Percentiles rank a stretch among this genome's conserved stretches.
Evolutionary conservation across 2,797 vertebrate genomes (phyloP).

Genomic region (Chromobotia macracanthus): DNA sequence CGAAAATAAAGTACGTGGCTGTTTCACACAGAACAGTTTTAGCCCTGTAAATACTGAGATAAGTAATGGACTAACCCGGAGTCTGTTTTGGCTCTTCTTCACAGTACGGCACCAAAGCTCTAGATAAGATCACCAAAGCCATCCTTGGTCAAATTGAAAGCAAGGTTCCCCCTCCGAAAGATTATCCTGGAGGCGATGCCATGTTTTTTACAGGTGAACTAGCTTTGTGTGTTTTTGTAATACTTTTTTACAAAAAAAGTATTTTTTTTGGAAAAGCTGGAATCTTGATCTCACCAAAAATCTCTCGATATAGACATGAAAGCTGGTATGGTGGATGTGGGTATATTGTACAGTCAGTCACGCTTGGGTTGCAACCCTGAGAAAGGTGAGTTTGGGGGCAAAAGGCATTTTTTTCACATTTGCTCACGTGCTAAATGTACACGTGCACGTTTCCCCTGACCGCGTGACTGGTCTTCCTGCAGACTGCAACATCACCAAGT

Average conservation of each 20-base stretch:
- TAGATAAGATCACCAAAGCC: constrained; percentile 90
- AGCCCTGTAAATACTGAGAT: constrained; percentile 55
- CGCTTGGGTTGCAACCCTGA: constrained; percentile 87
- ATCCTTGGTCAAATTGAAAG: constrained; percentile 88
- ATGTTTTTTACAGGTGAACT: constrained; percentile 91
- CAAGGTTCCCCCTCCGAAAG: constrained; percentile 89
- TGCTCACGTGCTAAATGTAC: too few species aligned
- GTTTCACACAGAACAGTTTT: constrained; percentile 1
- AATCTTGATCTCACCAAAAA: not conserved
- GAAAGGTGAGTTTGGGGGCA: constrained; percentile 81
- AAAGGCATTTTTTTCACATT: not conserved
- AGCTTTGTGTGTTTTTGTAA: not conserved
- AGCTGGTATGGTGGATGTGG: constrained; percentile 89
- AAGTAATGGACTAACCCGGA: constrained; percentile 5
- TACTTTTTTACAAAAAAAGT: too few species aligned
- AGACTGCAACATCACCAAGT: constrained; percentile 99
- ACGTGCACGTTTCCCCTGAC: too few species aligned
- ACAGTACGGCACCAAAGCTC: constrained; percentile 92
- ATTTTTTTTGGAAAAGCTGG: not conserved
- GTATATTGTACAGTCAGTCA: constrained; percentile 88
- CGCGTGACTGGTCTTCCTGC: constrained; percentile 24
- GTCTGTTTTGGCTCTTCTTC: constrained; percentile 35
- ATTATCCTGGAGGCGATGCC: constrained; percentile 83
- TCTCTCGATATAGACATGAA: constrained; percentile 88
- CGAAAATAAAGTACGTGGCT: constrained; percentile 89